Percentiles rank a stretch among this genome's conserved stretches.
These are phyloP conservation scores for Scaptomyza flava DNA, from an alignment of 2,888 invertebrate species.

Conservation along the genomic window DNA sequence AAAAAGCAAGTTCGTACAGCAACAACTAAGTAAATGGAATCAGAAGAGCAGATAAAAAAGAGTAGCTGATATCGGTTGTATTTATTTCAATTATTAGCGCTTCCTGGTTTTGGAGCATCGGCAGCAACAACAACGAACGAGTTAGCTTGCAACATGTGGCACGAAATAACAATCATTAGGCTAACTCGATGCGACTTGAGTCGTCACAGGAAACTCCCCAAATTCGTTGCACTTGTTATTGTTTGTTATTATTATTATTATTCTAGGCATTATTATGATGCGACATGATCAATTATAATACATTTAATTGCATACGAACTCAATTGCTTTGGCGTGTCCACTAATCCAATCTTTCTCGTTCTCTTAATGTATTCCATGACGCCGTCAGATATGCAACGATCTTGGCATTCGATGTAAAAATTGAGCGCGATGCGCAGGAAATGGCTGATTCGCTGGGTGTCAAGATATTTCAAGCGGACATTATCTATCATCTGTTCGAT, in stretches of 20 bases:
- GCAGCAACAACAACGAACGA: background rate
- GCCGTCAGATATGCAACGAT: slow-evolving; percentile 94
- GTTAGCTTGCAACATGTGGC: slow-evolving; percentile 30
- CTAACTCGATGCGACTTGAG: slow-evolving; percentile 3
- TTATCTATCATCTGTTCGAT: slow-evolving; percentile 99
- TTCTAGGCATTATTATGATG: slow-evolving; percentile 24
- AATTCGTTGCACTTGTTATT: slow-evolving; percentile 15
- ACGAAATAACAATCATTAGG: slow-evolving; percentile 54
- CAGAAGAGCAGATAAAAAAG: slow-evolving; percentile 23
- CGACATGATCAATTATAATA: slow-evolving; percentile 42
- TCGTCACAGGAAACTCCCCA: slow-evolving; percentile 18
- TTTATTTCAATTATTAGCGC: slow-evolving; percentile 68
- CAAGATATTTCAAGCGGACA: slow-evolving; percentile 99
- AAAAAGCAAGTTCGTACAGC: background rate
- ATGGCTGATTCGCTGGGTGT: slow-evolving; percentile 97
- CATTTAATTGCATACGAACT: slow-evolving; percentile 66
- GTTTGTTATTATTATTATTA: slow-evolving; percentile 29
- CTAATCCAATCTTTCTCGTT: slow-evolving; percentile 15
- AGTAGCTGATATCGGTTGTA: slow-evolving; percentile 27
- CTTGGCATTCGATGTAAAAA: slow-evolving; percentile 99
- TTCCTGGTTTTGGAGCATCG: slow-evolving; percentile 59
- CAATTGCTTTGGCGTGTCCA: slow-evolving; percentile 51
- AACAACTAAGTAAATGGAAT: background rate
- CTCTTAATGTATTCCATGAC: slow-evolving; percentile 4
- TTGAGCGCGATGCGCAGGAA: slow-evolving; percentile 99